Conservation (phyloP, 37 sponge, comb jelly and placozoan genomes). For the Hormiphora californensis region DNA sequence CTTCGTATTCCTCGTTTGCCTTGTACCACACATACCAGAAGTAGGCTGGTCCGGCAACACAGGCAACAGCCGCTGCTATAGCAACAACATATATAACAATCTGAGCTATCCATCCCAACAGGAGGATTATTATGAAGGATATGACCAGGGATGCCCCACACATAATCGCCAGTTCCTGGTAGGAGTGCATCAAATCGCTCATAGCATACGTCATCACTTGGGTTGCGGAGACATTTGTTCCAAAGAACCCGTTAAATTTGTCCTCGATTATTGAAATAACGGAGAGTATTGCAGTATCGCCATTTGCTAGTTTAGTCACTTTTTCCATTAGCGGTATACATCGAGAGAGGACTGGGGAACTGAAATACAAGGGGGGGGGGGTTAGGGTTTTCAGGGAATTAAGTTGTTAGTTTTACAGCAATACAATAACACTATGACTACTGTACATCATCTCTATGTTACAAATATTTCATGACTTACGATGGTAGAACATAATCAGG, state of each 20-base stretch:
- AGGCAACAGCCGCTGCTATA: neutral
- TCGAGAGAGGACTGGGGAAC: too few relatives aligned
- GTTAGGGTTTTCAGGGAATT: too few relatives aligned
- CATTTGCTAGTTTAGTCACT: too few relatives aligned
- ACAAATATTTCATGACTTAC: too few relatives aligned
- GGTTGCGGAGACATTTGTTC: conserved; percentile 2
- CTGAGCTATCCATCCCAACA: conserved; percentile 46
- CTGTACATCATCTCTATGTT: too few relatives aligned
- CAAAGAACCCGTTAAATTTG: neutral
- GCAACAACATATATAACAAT: conserved; percentile 30
- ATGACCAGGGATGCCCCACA: conserved; percentile 32
- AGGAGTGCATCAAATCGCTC: conserved; percentile 43
- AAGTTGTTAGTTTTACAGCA: too few relatives aligned
- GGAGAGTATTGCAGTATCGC: too few relatives aligned
- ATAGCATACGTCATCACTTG: conserved; percentile 42
- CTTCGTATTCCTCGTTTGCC: conserved; percentile 25
- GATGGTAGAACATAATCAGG: conserved; percentile 1
- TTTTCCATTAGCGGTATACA: too few relatives aligned
- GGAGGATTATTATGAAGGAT: conserved; percentile 46
- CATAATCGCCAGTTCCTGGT: conserved; percentile 27
- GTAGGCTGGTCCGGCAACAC: conserved; percentile 48
- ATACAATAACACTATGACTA: too few relatives aligned
- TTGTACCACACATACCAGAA: conserved; percentile 54
- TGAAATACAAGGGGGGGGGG: too few relatives aligned
- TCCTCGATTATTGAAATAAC: neutral